phyloP scores from a whole-genome alignment of 2,888 invertebrate genomes.

The Chrysolina americana region DNA sequence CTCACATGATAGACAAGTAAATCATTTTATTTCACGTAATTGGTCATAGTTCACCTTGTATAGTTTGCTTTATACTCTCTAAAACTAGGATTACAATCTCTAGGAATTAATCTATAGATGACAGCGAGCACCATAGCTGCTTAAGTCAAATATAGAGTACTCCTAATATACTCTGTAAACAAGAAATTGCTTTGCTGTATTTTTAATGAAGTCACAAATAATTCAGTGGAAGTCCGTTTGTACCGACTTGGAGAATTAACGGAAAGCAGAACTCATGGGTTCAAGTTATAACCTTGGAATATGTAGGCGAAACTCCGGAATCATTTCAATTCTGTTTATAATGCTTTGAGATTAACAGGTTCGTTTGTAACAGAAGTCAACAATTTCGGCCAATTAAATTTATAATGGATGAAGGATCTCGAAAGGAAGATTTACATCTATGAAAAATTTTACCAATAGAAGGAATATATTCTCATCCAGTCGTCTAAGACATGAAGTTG shows the following conservation, averaged over 20 bases:
- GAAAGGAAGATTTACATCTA: too few relatives aligned
- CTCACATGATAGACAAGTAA: too few relatives aligned
- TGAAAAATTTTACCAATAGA: too few relatives aligned
- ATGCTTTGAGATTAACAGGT: neutral
- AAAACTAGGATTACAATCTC: neutral
- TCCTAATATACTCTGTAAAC: neutral
- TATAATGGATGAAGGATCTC: too few relatives aligned
- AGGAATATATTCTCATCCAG: too few relatives aligned
- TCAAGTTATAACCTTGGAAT: neutral
- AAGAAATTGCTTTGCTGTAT: neutral
- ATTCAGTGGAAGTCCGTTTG: slow-evolving; percentile 2
- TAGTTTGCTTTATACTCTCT: neutral
- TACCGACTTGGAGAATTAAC: neutral
- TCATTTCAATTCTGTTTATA: neutral
- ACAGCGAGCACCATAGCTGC: neutral
- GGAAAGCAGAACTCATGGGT: neutral
- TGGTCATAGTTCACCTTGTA: neutral
- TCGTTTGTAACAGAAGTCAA: neutral
- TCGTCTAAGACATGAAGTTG: too few relatives aligned
- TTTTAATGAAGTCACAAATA: slow-evolving; percentile 4
- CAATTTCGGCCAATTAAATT: too few relatives aligned
- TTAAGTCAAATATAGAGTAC: neutral
- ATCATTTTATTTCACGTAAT: too few relatives aligned
- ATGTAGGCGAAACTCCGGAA: neutral
- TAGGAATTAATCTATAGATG: neutral